These are phyloP conservation scores for Sus cebifrons DNA, from an alignment of 2,797 vertebrate genomes.

Conservation along the genomic window DNA sequence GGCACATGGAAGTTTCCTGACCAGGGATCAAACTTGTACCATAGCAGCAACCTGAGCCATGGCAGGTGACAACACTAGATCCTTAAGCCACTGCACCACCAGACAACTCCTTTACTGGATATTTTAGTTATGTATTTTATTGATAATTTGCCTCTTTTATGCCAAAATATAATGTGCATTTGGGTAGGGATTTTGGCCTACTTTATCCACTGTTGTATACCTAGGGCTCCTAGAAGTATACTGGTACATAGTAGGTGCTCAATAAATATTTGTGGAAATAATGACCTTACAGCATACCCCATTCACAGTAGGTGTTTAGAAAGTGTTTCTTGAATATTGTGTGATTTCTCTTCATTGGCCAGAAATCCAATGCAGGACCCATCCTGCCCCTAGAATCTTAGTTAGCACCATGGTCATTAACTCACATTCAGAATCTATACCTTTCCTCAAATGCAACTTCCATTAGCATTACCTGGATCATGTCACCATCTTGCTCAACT, in stretches of 20 bases:
- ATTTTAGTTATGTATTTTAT: not conserved
- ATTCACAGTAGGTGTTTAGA: not conserved
- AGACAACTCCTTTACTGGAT: not conserved
- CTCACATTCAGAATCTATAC: not conserved
- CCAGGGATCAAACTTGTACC: too few species aligned
- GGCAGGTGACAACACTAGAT: too few species aligned
- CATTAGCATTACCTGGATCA: conserved; percentile 3
- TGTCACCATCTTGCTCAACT: not conserved
- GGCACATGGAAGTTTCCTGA: too few species aligned
- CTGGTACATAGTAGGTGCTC: not conserved
- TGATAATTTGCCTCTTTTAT: conserved; percentile 15
- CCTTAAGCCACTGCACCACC: too few species aligned
- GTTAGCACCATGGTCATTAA: not conserved
- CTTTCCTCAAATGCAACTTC: not conserved
- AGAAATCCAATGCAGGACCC: not conserved
- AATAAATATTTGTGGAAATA: conserved; percentile 37
- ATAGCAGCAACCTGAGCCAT: too few species aligned
- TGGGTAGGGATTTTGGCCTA: not conserved
- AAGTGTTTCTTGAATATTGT: conserved; percentile 42
- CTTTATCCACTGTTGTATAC: not conserved
- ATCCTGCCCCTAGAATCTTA: not conserved
- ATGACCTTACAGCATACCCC: not conserved
- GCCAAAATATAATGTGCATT: not conserved
- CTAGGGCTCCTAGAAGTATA: not conserved
- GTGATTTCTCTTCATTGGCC: conserved; percentile 6